A percentile compares a stretch with the other conserved stretches of the same genome.
Evolutionary conservation across 2,888 invertebrate genomes (phyloP).

Genomic region (Tanypteryx hageni): DNA sequence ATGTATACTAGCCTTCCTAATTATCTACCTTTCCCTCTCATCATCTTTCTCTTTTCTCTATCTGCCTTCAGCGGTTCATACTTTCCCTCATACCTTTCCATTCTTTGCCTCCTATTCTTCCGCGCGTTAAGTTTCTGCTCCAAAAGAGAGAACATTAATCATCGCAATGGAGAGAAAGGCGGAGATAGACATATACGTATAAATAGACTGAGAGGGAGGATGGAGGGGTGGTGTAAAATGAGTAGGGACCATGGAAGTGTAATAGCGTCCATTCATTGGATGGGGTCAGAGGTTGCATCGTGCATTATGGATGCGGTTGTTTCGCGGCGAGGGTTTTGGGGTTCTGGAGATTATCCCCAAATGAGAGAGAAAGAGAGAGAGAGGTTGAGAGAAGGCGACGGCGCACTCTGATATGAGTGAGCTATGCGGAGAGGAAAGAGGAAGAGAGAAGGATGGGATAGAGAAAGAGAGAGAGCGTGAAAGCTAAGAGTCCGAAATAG

Average conservation of each 20-base stretch:
- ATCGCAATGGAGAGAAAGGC: neutral
- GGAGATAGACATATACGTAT: conserved; percentile 18
- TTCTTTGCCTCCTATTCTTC: neutral
- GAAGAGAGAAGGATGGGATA: neutral
- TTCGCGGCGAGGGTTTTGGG: neutral
- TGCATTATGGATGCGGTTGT: conserved; percentile 50
- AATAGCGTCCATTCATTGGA: conserved; percentile 12
- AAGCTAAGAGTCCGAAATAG: too few relatives aligned
- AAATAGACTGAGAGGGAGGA: neutral
- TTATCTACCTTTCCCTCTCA: too few relatives aligned
- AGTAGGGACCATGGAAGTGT: neutral
- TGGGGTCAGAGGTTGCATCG: conserved; percentile 42
- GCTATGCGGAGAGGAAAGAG: neutral
- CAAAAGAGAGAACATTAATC: neutral
- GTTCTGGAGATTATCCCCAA: neutral
- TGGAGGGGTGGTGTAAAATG: neutral
- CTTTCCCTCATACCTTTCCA: neutral
- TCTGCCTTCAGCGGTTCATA: neutral
- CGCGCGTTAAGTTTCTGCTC: neutral
- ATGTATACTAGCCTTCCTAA: too few relatives aligned
- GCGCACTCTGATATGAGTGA: neutral
- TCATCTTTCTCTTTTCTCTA: too few relatives aligned
- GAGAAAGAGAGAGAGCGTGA: neutral
- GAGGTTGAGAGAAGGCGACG: neutral
- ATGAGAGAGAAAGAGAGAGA: neutral